Evolutionary conservation across 2,797 vertebrate species (phyloP), one percentile per base, ranked within the genome.

Genomic region (Poecilia gillii): DNA sequence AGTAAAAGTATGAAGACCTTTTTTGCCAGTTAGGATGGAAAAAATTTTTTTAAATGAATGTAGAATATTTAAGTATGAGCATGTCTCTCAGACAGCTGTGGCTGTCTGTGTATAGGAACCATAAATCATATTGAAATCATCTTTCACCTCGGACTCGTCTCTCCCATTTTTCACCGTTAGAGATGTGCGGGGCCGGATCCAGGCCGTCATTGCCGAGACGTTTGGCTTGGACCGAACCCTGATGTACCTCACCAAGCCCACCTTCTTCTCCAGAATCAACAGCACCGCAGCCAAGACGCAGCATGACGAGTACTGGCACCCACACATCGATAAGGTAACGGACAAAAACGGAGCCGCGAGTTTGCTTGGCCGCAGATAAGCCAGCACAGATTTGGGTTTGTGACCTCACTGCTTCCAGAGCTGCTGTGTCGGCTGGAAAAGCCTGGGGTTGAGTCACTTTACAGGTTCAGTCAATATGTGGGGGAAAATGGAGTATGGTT

Each of bases 191-290:
- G 91, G 79, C 73, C 95, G 96, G 80, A 97, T 99, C 77, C 98
- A 99, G 90, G 91, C 93, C 0, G 89, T 90, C n/a, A 95, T 99
- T 2, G 96, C 98, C 0, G 89, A 96, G 86, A 95, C 95, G 0
- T 99, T 99, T 59, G 96, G 91, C 2, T 93, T 99, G 94, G 95
- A 96, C 46, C 83, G 86, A 0, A 87, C 93, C 47, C 92, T 94
- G 6, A 83, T 99, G 93, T 95, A 96, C 93, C 97, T 99, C 87
- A 99, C 98, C 13, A 99, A 99, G 90, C 98, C 98, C 79, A 99
- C 98, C 0, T 99, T 99, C 96, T 99, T 99, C 96, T 99, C 98
- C 31, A 96, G 97, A 51, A 99, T 99, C 92, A 99, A 99, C 93
- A 97, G 90, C 94, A 97, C 97, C 0, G 90, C 53, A 4, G 97